A percentile compares a stretch with the other conserved stretches of the same genome.
Conservation (phyloP, 2,797 vertebrate species). For the Danionella dracula region DNA sequence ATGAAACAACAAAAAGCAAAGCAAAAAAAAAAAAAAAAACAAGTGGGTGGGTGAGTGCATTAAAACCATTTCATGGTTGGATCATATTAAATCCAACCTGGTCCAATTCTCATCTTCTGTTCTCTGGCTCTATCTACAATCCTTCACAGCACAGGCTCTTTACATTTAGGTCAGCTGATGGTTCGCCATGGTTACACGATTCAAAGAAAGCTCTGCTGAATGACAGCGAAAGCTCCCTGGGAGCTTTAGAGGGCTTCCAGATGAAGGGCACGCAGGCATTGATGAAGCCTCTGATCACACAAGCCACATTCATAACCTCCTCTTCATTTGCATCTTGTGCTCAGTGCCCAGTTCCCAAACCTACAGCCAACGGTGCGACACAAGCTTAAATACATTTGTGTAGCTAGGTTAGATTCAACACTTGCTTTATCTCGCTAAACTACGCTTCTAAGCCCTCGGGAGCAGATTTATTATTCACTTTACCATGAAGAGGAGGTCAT, state of each 20-base stretch:
- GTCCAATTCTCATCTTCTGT: background rate
- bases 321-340: constrained; percentile 17
- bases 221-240: background rate
- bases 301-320: constrained; percentile 2
- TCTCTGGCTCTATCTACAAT: background rate
- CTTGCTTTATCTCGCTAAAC: constrained; percentile 20
- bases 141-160: background rate
- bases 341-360: constrained; percentile 6
- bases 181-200: constrained; percentile 2
- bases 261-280: background rate
- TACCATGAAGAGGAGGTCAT: constrained; percentile 12
- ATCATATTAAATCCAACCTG: background rate
- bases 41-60: background rate
- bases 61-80: background rate
- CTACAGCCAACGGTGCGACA: background rate
- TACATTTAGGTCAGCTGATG: background rate
- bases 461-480: constrained; percentile 18
- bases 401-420: constrained; percentile 16
- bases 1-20: too few species aligned
- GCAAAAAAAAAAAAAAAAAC: background rate
- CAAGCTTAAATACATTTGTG: constrained; percentile 17
- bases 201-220: constrained; percentile 10
- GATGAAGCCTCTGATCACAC: constrained; percentile 1
- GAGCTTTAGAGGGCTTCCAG: background rate
- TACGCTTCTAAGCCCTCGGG: background rate